Base-by-base conservation (phyloP, 2,888 invertebrate species). In the Bursaphelenchus okinawaensis region DNA sequence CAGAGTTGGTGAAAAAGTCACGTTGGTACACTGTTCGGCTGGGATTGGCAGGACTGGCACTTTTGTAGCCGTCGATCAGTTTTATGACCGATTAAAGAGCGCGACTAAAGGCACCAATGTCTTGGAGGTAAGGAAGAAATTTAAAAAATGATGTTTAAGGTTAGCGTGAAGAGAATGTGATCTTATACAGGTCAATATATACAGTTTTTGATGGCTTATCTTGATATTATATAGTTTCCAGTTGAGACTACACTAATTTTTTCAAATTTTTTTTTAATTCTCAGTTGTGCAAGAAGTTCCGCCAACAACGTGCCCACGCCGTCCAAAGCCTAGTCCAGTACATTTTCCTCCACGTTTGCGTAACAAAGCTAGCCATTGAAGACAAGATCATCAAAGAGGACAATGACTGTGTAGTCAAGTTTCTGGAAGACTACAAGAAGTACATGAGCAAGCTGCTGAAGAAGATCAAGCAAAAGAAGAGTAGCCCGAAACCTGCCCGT, bases 21-120 rank as follows among this genome's bases (percentile, higher is more conserved):
- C 75, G 24, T 59, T 71, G 52, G 76, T 76, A 6, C 76, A 76
- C 50, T 76, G 76, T 64, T 72, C 73, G 51, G 76, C 76, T 16
- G 63, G 52, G 26, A 74, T 75, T 19, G 75, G 75, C 22, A 57
- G 74, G 26, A 74, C 75, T 6, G 72, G 73, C 22, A 75, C 75
- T 2, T 74, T 73, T 62, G 71, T 73, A 23, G 66, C 60, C 7
- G 40, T 66, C n/a, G 66, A 66, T 40, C 62, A 26, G 28, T 62
- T 52, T 1, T 26, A 28, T 22, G 66, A 65, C n/a, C 24, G 52
- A 16, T 22, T 66, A 26, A 63, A 63, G 28, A 23, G 28, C 9
- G 12, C 52, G n/a, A n/a, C n/a, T n/a, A n/a, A n/a, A n/a, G n/a
- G n/a, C n/a, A n/a, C n/a, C n/a, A n/a, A n/a, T n/a, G n/a, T n/a